Evolutionary conservation across 2,888 invertebrate species (phyloP).

Genomic region (Tenthredo livida): DNA sequence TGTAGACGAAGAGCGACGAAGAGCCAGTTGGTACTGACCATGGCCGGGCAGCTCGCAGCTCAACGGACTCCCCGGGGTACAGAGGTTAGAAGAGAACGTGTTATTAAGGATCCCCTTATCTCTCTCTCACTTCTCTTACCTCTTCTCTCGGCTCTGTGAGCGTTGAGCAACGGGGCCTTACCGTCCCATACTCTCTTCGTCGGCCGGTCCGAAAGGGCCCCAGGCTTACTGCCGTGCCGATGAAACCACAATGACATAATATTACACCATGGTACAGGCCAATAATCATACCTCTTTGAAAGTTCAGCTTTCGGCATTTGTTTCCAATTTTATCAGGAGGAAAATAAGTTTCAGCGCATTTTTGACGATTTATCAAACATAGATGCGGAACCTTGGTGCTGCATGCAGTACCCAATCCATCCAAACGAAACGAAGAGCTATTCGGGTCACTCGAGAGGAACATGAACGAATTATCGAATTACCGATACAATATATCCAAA

Average conservation of each 20-base stretch:
- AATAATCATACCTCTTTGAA: constrained; percentile 65
- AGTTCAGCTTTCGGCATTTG: constrained; percentile 11
- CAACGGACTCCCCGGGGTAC: constrained; percentile 61
- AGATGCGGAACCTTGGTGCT: neutral
- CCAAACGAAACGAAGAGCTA: neutral
- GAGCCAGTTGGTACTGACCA: constrained; percentile 37
- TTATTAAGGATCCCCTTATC: constrained; percentile 68
- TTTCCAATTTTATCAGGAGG: neutral
- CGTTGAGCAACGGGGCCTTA: constrained; percentile 59
- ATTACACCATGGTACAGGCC: constrained; percentile 64
- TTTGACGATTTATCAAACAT: neutral
- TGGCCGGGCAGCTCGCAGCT: constrained; percentile 13
- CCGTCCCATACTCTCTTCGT: constrained; percentile 28
- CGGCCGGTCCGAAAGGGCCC: constrained; percentile 44
- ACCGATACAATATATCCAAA: constrained; percentile 34
- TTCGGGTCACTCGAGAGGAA: constrained; percentile 12
- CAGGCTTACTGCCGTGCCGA: constrained; percentile 59
- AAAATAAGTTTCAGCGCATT: neutral
- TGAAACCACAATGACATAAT: constrained; percentile 72
- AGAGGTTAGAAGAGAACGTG: constrained; percentile 69
- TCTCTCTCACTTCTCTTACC: constrained; percentile 49
- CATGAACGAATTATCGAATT: constrained; percentile 42
- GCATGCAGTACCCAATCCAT: neutral
- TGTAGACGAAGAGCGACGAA: constrained; percentile 8
- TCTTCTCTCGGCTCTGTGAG: constrained; percentile 47